Base-by-base conservation (phyloP, 2,888 invertebrate genomes). In the Platypus cylindrus region DNA sequence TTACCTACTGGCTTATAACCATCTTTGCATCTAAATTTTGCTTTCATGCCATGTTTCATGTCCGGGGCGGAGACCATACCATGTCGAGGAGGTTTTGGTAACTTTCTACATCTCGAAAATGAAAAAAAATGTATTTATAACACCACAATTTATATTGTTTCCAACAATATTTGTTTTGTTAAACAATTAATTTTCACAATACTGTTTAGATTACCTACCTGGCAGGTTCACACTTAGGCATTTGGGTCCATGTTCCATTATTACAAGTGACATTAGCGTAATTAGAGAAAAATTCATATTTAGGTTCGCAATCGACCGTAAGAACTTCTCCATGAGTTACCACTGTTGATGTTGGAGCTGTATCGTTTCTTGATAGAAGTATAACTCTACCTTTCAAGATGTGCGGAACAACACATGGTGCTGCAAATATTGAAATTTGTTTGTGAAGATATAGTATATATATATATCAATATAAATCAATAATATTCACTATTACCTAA, bases 61-160 rank as follows among this genome's bases (percentile, higher is more conserved):
- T 93, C 93, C 0, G 95, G 91, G 1, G 94, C 97, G 37, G 97
- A 81, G 3, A 95, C 91, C 77, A 94, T 86, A 0, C 97, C 95
- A 52, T 93, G 83, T 34, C 84, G 79, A 0, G 97, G 91, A 3
- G 78, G 68, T 40, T 53, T 62, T 1, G 63, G 63, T 28, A 63
- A 48, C 39, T 54, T 51, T 38, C 62, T 62, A 37, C 63, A 63
- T 39, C 58, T 58, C 24, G 3, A 36, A 27, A 12, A 28, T 9
- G 15, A n/a, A 12, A 25, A 11, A 25, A 7, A n/a, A n/a, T n/a
- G n/a, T n/a, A n/a, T n/a, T n/a, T n/a, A n/a, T n/a, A 8, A 20
- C 8, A 20, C 22, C 8, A 8, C 22, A 20, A 20, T 8, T 20
- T 20, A 20, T 20, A 20, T 7, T 8, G 22, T 7, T 8, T 20